Base-by-base conservation (phyloP, 2,113 vertebrate genomes). In the Engystomops pustulosus region DNA sequence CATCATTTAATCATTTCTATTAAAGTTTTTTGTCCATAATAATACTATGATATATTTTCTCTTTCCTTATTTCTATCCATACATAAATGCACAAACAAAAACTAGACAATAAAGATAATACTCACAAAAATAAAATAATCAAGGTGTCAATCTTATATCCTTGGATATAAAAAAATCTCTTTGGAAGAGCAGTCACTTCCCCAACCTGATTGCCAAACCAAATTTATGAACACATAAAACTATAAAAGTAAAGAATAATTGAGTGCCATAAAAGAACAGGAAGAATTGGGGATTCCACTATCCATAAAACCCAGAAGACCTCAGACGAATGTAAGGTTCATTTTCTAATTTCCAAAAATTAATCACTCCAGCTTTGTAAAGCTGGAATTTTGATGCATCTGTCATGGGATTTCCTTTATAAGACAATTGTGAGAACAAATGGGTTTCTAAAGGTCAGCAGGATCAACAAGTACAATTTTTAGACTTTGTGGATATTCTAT, bases 141-240 rank as follows among this genome's bases (percentile, higher is more conserved):
- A n/a, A n/a, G n/a, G n/a, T n/a, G n/a, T n/a, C n/a, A n/a, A n/a
- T n/a, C n/a, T n/a, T n/a, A n/a, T n/a, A n/a, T n/a, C n/a, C n/a
- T n/a, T n/a, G n/a, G n/a, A n/a, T n/a, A n/a, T n/a, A n/a, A n/a
- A n/a, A n/a, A n/a, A n/a, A n/a, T n/a, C n/a, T 6, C 23, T 47
- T 72, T 17, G 23, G 41, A 34, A 15, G 44, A 69, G 30, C 79
- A 30, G 67, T 2, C 30, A 71, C 32, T 71, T 17, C 34, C 14
- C n/a, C 20, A 77, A 20, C 4, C 32, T 55, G n/a, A n/a, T 55
- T 53, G 55, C 41, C 45, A 45, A 62, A 4, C 53, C n/a, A 49
- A 55, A 70, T 55, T 71, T 70, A 81, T 71, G 14, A 5, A 18
- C 67, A 70, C 32, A 55, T 81, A 81, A 81, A 80, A 81, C 34